These are phyloP conservation scores for Priocnemis perturbator DNA, from an alignment of 2,888 invertebrate species.

Conservation along the genomic window DNA sequence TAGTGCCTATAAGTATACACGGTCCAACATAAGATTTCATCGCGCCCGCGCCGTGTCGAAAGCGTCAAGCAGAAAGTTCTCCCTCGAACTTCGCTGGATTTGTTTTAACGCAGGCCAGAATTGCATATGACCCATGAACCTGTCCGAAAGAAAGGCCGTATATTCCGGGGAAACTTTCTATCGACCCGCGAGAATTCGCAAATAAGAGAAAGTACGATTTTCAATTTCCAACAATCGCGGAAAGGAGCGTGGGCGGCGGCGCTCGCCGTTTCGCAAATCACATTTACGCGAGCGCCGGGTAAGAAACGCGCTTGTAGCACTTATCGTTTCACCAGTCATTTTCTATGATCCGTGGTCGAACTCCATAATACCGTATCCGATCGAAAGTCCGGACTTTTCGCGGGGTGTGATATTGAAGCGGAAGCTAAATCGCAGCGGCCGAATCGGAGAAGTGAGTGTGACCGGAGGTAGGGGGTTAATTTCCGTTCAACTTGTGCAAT, in stretches of 20 bases:
- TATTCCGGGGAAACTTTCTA: too few relatives aligned
- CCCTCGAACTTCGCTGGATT: too few relatives aligned
- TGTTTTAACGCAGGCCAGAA: neutral
- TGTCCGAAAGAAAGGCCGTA: too few relatives aligned
- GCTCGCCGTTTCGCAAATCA: constrained; percentile 7
- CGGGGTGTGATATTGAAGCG: constrained; percentile 23
- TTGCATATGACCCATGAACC: neutral
- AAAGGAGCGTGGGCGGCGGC: neutral
- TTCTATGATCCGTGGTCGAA: neutral
- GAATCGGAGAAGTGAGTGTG: neutral
- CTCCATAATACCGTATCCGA: neutral
- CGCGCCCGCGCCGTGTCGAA: too few relatives aligned
- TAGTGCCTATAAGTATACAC: too few relatives aligned
- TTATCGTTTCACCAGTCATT: constrained; percentile 16
- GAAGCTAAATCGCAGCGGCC: constrained; percentile 21
- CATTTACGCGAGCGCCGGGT: neutral
- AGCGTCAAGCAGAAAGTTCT: too few relatives aligned
- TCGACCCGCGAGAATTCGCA: neutral
- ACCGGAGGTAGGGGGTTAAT: constrained; percentile 33
- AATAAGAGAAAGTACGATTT: constrained; percentile 2
- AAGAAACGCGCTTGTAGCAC: neutral
- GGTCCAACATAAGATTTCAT: too few relatives aligned
- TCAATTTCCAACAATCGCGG: constrained; percentile 1
- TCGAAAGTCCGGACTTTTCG: constrained; percentile 38
- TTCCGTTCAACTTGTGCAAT: constrained; percentile 40